phyloP scores from a whole-genome alignment of 1,140 invertebrate species.

The Drosophila trapezifrons region DNA sequence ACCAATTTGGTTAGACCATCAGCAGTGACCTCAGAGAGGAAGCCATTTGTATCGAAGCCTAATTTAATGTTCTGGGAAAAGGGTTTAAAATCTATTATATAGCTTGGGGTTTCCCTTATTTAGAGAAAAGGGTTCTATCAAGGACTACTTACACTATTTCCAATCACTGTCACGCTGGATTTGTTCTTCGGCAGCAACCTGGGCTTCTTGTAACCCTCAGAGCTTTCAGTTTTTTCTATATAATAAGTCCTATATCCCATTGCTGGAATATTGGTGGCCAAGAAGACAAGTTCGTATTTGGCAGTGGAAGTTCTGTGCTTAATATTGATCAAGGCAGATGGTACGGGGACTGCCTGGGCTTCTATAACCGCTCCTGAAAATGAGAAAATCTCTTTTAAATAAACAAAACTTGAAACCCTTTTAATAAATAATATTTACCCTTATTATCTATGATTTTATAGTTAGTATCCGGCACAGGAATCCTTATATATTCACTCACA shows the following conservation, averaged over 20 bases:
- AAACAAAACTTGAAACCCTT: too few relatives aligned
- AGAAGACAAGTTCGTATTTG: conserved; percentile 88
- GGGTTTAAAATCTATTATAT: not conserved
- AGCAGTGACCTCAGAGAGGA: conserved; percentile 85
- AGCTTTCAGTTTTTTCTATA: conserved; percentile 74
- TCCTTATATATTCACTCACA: conserved; percentile 87
- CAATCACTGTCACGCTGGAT: conserved; percentile 56
- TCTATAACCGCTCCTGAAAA: conserved; percentile 40
- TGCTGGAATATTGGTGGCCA: conserved; percentile 87
- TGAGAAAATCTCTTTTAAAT: too few relatives aligned
- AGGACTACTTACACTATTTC: conserved; percentile 63
- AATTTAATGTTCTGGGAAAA: conserved; percentile 48
- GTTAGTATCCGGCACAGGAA: conserved; percentile 88
- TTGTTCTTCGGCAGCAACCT: conserved; percentile 36
- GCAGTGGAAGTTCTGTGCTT: conserved; percentile 87
- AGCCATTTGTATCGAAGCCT: conserved; percentile 82
- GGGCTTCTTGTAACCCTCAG: conserved; percentile 13
- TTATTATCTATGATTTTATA: conserved; percentile 88
- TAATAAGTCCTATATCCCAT: conserved; percentile 88
- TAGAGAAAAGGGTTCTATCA: too few relatives aligned
- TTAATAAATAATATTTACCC: conserved; percentile 59
- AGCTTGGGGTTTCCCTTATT: not conserved
- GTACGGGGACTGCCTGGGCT: conserved; percentile 87
- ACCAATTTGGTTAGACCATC: conserved; percentile 77
- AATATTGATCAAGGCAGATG: conserved; percentile 86